These are phyloP conservation scores for honey bee (Apis mellifera) DNA, from an alignment of 1,140 invertebrate species.

Conservation along the genomic window DNA sequence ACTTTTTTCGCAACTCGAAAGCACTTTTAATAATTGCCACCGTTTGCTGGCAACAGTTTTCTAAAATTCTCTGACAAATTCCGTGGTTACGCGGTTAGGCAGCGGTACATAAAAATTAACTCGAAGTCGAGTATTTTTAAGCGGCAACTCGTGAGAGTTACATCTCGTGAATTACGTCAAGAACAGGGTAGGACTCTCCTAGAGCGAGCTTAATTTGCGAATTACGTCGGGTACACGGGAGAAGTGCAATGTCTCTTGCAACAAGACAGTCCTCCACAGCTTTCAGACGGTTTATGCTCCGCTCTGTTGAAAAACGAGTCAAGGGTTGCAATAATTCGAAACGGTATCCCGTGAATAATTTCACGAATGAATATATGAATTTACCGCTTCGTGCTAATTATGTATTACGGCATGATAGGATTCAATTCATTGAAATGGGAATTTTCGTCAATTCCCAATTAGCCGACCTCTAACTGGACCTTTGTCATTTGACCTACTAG, in stretches of 20 bases:
- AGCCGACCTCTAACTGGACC: no score
- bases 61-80: background rate
- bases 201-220: conserved; percentile 35
- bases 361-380: background rate
- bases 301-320: conserved; percentile 17
- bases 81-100: background rate
- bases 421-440: no score
- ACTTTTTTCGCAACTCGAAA: background rate
- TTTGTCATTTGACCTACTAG: no score
- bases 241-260: conserved; percentile 21
- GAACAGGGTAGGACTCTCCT: conserved; percentile 18
- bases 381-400: background rate
- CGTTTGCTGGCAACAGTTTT: no score
- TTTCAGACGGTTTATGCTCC: conserved; percentile 25
- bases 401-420: no score
- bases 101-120: conserved; percentile 25
- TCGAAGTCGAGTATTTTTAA: conserved; percentile 24
- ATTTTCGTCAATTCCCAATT: no score
- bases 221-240: conserved; percentile 21
- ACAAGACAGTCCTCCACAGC: conserved; percentile 13
- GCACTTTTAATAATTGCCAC: background rate
- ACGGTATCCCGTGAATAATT: background rate
- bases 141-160: conserved; percentile 17
- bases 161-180: conserved; percentile 37
- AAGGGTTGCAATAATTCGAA: conserved; percentile 11